Percentiles rank a stretch among this genome's conserved stretches.
These are phyloP conservation scores for Enhydra lutris DNA, from an alignment of 2,113 vertebrate genomes.

Conservation along the genomic window DNA sequence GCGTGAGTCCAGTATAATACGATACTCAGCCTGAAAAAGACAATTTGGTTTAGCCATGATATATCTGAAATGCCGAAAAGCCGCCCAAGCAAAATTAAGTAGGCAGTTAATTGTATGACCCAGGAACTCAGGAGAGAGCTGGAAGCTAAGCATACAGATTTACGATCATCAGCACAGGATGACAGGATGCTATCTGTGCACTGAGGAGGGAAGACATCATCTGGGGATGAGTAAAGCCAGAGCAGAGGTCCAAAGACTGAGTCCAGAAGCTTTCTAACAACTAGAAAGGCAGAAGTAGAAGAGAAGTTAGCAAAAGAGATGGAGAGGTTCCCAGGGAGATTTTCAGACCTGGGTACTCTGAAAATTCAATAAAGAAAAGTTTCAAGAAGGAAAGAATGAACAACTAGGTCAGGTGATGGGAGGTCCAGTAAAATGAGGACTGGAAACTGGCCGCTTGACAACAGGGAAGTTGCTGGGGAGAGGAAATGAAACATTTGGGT, in stretches of 20 bases:
- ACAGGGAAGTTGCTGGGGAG: background rate
- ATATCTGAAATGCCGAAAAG: slow-evolving; percentile 15
- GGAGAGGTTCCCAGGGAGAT: background rate
- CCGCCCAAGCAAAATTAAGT: background rate
- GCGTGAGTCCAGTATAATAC: background rate
- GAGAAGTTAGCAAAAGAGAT: background rate
- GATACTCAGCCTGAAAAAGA: background rate
- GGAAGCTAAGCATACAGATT: background rate
- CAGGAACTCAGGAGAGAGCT: background rate
- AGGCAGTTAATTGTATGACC: slow-evolving; percentile 3
- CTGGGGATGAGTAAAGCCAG: background rate
- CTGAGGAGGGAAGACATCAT: background rate
- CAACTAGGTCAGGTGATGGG: background rate
- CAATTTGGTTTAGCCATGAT: background rate
- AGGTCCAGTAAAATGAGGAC: background rate
- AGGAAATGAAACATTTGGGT: background rate
- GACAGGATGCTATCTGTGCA: background rate
- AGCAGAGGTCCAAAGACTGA: background rate
- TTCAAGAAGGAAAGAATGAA: background rate
- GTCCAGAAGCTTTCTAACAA: background rate
- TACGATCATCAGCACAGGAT: background rate
- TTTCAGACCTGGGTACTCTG: background rate
- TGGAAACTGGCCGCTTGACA: background rate
- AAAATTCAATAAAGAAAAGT: background rate
- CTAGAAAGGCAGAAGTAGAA: background rate